Evolutionary conservation across 2,888 invertebrate genomes (phyloP).

Genomic region (Callimorpha dominula): DNA sequence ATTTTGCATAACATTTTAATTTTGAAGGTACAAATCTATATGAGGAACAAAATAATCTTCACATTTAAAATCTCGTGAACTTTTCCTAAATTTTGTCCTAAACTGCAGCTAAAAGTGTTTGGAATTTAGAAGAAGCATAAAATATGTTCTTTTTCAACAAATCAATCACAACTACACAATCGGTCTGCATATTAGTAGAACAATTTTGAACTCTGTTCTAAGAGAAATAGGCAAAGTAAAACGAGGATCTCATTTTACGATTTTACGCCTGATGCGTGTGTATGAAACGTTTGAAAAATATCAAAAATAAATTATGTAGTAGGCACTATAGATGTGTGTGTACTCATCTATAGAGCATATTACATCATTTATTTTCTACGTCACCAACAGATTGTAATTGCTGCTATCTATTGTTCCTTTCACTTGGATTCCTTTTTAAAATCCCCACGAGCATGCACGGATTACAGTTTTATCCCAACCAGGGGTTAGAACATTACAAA

Average conservation of each 20-base stretch:
- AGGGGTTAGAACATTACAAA: neutral
- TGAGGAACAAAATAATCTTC: slow-evolving; percentile 9
- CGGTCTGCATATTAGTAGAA: neutral
- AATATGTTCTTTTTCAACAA: too few relatives aligned
- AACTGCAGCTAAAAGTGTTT: neutral
- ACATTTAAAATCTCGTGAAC: slow-evolving; percentile 4
- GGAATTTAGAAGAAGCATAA: too few relatives aligned
- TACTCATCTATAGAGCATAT: neutral
- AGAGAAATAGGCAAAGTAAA: neutral
- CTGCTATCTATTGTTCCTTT: neutral
- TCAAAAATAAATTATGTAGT: too few relatives aligned
- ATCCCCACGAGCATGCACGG: neutral
- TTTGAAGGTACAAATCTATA: slow-evolving; percentile 11
- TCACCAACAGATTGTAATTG: neutral
- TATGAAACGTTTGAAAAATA: too few relatives aligned
- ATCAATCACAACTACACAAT: too few relatives aligned
- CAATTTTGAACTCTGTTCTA: neutral
- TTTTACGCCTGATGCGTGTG: too few relatives aligned
- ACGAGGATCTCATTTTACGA: neutral
- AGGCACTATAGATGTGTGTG: too few relatives aligned
- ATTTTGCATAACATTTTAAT: slow-evolving; percentile 25
- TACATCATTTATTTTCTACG: neutral
- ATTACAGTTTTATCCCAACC: neutral
- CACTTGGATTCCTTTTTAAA: neutral
- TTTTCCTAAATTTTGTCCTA: neutral